Evolutionary conservation across 2,113 vertebrate genomes (phyloP), one percentile per base, ranked within the genome.

Genomic region (Numenius arquata): DNA sequence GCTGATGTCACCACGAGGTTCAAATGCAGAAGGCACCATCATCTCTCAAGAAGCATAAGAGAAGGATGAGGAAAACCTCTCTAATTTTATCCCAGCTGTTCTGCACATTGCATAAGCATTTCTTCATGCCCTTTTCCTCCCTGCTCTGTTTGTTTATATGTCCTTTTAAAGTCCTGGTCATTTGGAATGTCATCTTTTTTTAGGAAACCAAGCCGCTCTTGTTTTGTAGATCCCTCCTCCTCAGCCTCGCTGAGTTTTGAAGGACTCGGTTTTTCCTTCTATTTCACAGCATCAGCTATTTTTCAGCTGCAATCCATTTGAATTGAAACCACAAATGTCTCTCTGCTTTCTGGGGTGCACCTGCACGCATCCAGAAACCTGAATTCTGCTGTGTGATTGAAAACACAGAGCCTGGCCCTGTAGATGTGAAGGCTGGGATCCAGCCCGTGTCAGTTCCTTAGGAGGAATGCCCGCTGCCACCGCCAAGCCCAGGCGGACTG

Each of bases 371-470:
- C 34, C 23, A 25, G 59, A 20, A 22, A 50, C 1, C n/a, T 9
- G 17, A 16, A 11, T 18, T 58, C 36, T 18, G 1, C 15, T 22
- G 47, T 18, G 38, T 45, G 56, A 19, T 18, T 9, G 32, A 29
- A 36, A 40, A 36, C 48, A 4, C 40, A 20, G 58, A 55, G 48
- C 34, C 25, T 12, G 56, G 47, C 56, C 47, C 47, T 25, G 56
- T 5, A 15, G 47, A 5, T 5, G 56, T 3, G 80, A 20, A 30
- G 55, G 66, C 38, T 38, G 73, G 61, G 34, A 7, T 53, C 13
- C 56, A 23, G 68, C n/a, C 32, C 13, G 18, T 5, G 12, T 41
- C 58, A 26, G 45, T n/a, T 11, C 30, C 12, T 11, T 0, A 1
- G 82, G 48, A 15, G 58, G 59, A 11, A 3, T 14, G 36, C 14